A percentile compares a stretch with the other conserved stretches of the same genome.
These are phyloP conservation scores for Pollimyrus isidori DNA, from an alignment of 2,113 vertebrate genomes.

Conservation along the genomic window DNA sequence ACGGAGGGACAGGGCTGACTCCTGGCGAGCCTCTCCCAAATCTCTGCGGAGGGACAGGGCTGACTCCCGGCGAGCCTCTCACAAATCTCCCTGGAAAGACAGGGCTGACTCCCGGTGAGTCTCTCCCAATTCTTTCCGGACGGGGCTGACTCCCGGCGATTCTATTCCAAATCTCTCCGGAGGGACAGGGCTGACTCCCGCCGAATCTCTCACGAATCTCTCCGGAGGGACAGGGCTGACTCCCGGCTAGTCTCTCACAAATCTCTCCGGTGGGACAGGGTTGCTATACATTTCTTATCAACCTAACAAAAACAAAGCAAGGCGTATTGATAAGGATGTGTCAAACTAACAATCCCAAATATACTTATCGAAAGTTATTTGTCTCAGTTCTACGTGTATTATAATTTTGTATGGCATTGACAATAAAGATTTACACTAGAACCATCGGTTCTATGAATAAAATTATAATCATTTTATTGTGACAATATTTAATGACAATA, in stretches of 20 bases:
- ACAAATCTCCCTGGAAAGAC: no score
- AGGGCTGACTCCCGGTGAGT: slow-evolving; percentile 15
- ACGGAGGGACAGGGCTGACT: not conserved
- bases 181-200: slow-evolving; percentile 4
- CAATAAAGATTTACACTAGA: not conserved
- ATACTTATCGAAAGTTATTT: not conserved
- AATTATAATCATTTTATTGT: not conserved
- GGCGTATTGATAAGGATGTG: not conserved
- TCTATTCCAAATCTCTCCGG: not conserved
- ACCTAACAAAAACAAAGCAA: not conserved
- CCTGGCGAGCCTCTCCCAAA: slow-evolving; percentile 8
- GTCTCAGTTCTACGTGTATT: not conserved
- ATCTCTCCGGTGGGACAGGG: not conserved
- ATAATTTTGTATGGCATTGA: not conserved
- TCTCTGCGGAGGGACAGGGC: not conserved
- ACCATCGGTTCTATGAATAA: not conserved
- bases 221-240: not conserved
- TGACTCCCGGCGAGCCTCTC: slow-evolving; percentile 14
- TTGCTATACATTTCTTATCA: not conserved
- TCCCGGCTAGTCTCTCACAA: slow-evolving; percentile 4
- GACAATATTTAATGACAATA: not conserved
- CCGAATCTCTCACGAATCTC: not conserved
- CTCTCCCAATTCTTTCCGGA: not conserved
- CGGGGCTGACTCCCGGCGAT: slow-evolving; percentile 16
- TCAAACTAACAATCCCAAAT: not conserved